These are phyloP conservation scores for Agriopis leucophaearia DNA, from an alignment of 2,888 invertebrate species.

Conservation along the genomic window DNA sequence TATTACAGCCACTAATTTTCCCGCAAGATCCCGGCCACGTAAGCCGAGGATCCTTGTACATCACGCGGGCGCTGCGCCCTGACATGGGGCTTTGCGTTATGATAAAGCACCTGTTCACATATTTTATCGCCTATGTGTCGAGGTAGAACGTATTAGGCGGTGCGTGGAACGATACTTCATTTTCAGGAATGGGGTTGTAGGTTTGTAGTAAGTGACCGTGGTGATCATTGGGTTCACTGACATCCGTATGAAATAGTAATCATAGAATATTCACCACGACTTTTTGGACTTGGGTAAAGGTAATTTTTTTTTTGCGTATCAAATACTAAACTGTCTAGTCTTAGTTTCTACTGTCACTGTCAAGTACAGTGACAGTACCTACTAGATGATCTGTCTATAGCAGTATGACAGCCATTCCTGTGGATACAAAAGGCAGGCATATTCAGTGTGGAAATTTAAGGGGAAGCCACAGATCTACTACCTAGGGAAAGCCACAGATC, in stretches of 20 bases:
- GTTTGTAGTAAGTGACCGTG: conserved; percentile 16
- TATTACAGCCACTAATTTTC: conserved; percentile 75
- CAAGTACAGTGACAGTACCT: too few relatives aligned
- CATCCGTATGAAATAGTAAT: not conserved
- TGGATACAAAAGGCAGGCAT: too few relatives aligned
- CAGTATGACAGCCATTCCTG: too few relatives aligned
- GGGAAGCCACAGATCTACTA: too few relatives aligned
- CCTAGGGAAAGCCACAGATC: too few relatives aligned
- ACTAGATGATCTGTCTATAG: too few relatives aligned
- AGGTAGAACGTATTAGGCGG: conserved; percentile 69
- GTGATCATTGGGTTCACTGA: conserved; percentile 1
- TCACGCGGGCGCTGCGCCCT: conserved; percentile 71
- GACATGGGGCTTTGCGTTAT: conserved; percentile 81
- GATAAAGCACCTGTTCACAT: conserved; percentile 83
- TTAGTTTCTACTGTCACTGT: too few relatives aligned
- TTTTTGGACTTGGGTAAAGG: too few relatives aligned
- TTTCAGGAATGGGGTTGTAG: conserved; percentile 25
- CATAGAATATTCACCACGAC: too few relatives aligned
- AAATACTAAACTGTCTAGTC: too few relatives aligned
- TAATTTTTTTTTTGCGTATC: too few relatives aligned
- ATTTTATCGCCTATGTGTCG: conserved; percentile 78
- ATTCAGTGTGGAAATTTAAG: too few relatives aligned
- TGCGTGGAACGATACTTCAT: conserved; percentile 60
- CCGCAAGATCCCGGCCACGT: conserved; percentile 60
- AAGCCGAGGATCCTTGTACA: conserved; percentile 79